These are phyloP conservation scores for Pogona vitticeps DNA, from an alignment of 2,113 vertebrate species.

Conservation along the genomic window DNA sequence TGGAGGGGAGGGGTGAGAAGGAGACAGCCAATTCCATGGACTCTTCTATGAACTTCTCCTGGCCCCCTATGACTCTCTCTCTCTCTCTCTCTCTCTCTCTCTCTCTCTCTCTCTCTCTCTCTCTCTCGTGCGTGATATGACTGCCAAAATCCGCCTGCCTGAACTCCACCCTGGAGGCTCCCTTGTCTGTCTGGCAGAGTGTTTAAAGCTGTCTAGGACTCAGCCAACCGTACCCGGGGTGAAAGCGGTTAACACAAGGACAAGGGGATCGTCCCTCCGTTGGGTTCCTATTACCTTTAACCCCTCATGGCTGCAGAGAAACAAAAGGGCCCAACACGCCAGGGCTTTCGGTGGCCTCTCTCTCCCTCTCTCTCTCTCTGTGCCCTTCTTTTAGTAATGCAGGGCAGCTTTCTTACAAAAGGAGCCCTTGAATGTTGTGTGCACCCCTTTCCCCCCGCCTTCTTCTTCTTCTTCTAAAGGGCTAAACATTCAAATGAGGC, in stretches of 20 bases:
- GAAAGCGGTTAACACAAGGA: slow-evolving; percentile 32
- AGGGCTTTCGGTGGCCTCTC: neutral
- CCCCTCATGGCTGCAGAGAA: neutral
- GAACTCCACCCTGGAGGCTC: neutral
- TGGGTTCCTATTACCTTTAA: slow-evolving; percentile 27
- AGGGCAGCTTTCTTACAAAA: slow-evolving; percentile 27
- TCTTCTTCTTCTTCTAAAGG: neutral
- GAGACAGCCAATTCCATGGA: neutral
- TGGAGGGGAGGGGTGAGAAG: neutral
- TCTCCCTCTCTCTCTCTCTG: too few relatives aligned
- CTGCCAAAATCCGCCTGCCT: slow-evolving; percentile 21
- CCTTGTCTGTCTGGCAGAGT: slow-evolving; percentile 5
- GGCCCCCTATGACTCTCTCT: neutral
- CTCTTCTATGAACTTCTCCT: neutral
- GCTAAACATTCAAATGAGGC: slow-evolving; percentile 30
- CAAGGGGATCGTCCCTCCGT: slow-evolving; percentile 17
- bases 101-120: neutral
- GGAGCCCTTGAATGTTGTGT: slow-evolving; percentile 22
- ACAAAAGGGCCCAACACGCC: slow-evolving; percentile 14
- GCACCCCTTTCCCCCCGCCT: neutral
- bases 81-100: neutral
- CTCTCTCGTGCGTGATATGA: neutral
- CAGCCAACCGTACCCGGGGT: slow-evolving; percentile 39
- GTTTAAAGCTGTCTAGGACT: slow-evolving; percentile 53
- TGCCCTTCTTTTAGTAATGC: neutral